Percentiles rank a stretch among this genome's conserved stretches.
phyloP scores from a whole-genome alignment of 1,140 invertebrate species.

The Drosophila seguyi region DNA sequence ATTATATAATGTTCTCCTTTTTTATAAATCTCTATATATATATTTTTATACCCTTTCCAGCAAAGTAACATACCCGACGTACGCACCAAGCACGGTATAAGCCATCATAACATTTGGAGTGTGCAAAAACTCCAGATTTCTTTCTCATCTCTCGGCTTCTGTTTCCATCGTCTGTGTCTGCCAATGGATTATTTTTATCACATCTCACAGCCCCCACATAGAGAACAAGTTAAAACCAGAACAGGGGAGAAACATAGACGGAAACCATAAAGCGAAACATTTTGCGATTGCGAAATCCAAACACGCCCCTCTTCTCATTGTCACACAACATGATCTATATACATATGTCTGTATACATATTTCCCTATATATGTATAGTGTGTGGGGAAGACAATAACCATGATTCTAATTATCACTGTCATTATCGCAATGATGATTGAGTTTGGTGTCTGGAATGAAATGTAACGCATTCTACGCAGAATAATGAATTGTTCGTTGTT shows the following conservation, averaged over 20 bases:
- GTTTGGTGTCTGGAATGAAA: conserved; percentile 50
- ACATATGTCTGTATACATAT: conserved; percentile 14
- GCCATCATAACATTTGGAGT: conserved; percentile 45
- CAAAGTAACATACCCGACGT: background rate
- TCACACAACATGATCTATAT: conserved; percentile 65
- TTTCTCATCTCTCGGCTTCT: conserved; percentile 36
- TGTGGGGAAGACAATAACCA: conserved; percentile 19
- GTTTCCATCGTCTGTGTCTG: conserved; percentile 26
- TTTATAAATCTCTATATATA: too few relatives aligned
- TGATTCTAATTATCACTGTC: conserved; percentile 65
- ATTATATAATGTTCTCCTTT: too few relatives aligned
- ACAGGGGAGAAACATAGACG: conserved; percentile 24
- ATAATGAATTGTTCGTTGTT: conserved; percentile 62
- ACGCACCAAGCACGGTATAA: background rate
- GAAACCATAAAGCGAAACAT: conserved; percentile 55
- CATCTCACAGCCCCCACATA: conserved; percentile 30
- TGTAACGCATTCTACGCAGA: conserved; percentile 65
- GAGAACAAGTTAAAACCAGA: conserved; percentile 20
- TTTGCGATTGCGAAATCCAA: conserved; percentile 75
- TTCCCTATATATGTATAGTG: background rate
- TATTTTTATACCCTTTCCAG: background rate
- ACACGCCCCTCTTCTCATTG: conserved; percentile 79
- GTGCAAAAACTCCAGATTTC: conserved; percentile 38
- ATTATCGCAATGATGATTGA: conserved; percentile 58
- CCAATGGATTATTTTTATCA: conserved; percentile 51